Base-by-base conservation (phyloP, 2,797 vertebrate species). In the Sebastes kiyomatsui region DNA sequence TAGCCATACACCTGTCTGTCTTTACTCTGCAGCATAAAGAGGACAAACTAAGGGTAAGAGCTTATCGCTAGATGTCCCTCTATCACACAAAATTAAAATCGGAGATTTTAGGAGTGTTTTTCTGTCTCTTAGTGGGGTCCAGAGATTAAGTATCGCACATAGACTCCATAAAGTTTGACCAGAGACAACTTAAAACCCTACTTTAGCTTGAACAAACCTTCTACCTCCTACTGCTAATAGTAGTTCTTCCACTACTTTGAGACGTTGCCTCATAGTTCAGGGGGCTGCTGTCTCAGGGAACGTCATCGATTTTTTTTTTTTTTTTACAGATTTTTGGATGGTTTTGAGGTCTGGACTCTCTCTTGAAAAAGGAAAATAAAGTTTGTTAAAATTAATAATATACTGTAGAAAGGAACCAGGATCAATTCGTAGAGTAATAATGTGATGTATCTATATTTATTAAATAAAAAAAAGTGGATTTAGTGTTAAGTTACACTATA, bases 1-100 rank as follows among this genome's bases (percentile, higher is more conserved):
- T 61, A 56, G 64, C 75, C 62, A n/a, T 67, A 28, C 87, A 80
- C 84, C 81, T 80, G 79, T 68, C 80, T 73, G 64, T 78, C 76
- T 83, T 80, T 23, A 30, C 49, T 58, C 27, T 1, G 14, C 64
- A 42, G 23, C 30, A 55, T 5, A 77, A 72, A 76, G 72, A 71
- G 75, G 77, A 85, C 79, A 64, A 68, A 77, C 76, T 69, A 76
- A 82, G 55, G 76, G 75, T 56, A 73, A 49, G 30, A 73, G 56
- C 68, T 75, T 6, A 74, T 74, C 35, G 61, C 30, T 70, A 74
- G 74, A 77, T 75, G 59, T 75, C 71, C 33, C 25, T 75, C 54
- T 54, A 25, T 75, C 25, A 25, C 18, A 80, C 49, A 25, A 38
- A 54, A 30, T n/a, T 11, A 0, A 54, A 54, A 54, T 54, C 4